Evolutionary conservation across 2,113 vertebrate species (phyloP), one percentile per base, ranked within the genome.

Genomic region (Chionodraco myersi): DNA sequence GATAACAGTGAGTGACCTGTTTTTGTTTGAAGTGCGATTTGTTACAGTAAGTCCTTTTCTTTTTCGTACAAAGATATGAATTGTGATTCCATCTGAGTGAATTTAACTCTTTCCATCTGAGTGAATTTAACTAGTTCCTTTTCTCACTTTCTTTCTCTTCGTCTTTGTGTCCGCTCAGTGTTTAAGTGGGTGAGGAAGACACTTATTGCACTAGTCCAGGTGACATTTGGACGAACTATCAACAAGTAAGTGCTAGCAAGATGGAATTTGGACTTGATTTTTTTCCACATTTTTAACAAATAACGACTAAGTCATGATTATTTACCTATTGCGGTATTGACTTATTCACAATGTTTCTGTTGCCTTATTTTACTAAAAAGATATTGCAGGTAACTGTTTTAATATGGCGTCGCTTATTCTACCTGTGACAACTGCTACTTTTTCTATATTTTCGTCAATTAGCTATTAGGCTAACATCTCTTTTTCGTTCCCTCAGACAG

Each of bases 131-230:
- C 47, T 12, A 0, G 18, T 62, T 64, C 16, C 23, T 60, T 73
- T 57, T 45, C 16, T 67, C 7, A 8, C 54, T 51, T 8, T 54
- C 16, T 52, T 13, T 85, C 70, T 63, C 69, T 58, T 49, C 67
- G 57, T 72, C 52, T 75, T 3, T 26, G 7, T 70, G 5, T 15
- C 14, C 63, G 41, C 92, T 47, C 80, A 99, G 98, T 99, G 98
- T 99, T 99, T 92, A 99, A 99, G 92, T 99, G 98, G 98, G 98
- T 99, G 83, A 96, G 98, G 90, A 99, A 98, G 95, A 99, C 98
- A 23, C 95, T 99, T 86, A 99, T 99, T 96, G 97, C 98, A 96
- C 97, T 99, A 83, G 98, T 99, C 92, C 98, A 99, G 93, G 96
- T 98, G 92, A 99, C 98, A 82, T 99, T 99, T 96, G 98, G 98